Evolutionary conservation across 2,113 vertebrate genomes (phyloP).

Genomic region (Hippopotamus amphibius): DNA sequence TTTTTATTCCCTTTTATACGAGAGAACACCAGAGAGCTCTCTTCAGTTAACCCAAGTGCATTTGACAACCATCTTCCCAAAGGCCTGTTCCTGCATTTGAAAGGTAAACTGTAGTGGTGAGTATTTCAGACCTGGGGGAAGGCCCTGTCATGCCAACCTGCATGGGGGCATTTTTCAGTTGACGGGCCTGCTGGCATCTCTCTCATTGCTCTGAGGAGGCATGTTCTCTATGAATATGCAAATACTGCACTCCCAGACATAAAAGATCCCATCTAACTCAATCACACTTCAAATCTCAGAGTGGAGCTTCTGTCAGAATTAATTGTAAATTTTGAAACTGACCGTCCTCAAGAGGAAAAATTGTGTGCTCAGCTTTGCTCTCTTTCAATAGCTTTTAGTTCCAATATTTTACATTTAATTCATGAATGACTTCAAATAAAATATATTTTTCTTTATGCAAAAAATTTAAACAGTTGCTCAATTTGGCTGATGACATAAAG

Average conservation of each 20-base stretch:
- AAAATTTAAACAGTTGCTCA: not conserved
- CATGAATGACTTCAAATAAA: not conserved
- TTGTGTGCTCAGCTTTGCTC: not conserved
- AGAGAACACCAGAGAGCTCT: not conserved
- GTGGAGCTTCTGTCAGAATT: not conserved
- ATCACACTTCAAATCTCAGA: not conserved
- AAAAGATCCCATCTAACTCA: not conserved
- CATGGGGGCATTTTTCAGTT: not conserved
- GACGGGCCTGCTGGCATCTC: not conserved
- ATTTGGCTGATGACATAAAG: not conserved
- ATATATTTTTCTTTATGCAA: not conserved
- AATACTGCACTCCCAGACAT: not conserved
- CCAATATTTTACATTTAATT: conserved; percentile 37
- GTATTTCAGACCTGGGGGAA: not conserved
- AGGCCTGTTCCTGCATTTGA: not conserved
- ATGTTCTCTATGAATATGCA: not conserved
- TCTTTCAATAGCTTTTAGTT: conserved; percentile 23
- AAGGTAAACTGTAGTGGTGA: not conserved
- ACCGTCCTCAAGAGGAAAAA: not conserved
- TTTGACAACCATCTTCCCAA: not conserved
- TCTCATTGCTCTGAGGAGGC: not conserved
- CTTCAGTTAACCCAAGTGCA: conserved; percentile 19
- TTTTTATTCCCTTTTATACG: conserved; percentile 51
- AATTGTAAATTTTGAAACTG: conserved; percentile 30
- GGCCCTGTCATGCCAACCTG: not conserved